A percentile compares a stretch with the other conserved stretches of the same genome.
Evolutionary conservation across 2,113 vertebrate genomes (phyloP).

Genomic region (Spilogale gracilis): DNA sequence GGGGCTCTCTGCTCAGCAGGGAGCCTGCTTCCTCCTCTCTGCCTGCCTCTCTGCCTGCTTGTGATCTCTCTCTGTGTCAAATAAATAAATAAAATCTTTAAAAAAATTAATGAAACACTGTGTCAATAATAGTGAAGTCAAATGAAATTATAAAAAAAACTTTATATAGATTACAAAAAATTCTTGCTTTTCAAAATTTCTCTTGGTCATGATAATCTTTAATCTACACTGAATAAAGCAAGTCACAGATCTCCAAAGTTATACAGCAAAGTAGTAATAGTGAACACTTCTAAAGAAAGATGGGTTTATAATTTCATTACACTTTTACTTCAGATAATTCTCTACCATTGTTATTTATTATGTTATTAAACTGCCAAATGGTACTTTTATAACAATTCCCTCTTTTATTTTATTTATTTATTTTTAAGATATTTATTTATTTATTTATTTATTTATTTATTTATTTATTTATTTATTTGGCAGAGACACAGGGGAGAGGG

Average conservation of each 20-base stretch:
- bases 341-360: background rate
- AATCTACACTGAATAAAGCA: background rate
- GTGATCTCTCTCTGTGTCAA: too few species aligned
- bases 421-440: too few species aligned
- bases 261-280: background rate
- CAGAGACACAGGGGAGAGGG: too few species aligned
- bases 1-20: too few species aligned
- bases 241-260: background rate
- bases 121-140: background rate
- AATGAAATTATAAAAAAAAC: background rate
- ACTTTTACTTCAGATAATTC: background rate
- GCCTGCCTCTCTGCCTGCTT: too few species aligned
- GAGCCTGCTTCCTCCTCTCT: too few species aligned
- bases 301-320: background rate
- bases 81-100: too few species aligned
- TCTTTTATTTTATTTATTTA: background rate
- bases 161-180: background rate
- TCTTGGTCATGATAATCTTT: background rate
- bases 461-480: too few species aligned
- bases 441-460: background rate
- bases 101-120: background rate
- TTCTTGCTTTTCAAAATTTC: background rate
- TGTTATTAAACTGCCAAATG: background rate
- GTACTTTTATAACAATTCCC: background rate
- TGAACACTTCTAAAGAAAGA: background rate